These are phyloP conservation scores for Cyphomyrus plagiostoma DNA, from an alignment of 2,113 vertebrate genomes.

Conservation along the genomic window DNA sequence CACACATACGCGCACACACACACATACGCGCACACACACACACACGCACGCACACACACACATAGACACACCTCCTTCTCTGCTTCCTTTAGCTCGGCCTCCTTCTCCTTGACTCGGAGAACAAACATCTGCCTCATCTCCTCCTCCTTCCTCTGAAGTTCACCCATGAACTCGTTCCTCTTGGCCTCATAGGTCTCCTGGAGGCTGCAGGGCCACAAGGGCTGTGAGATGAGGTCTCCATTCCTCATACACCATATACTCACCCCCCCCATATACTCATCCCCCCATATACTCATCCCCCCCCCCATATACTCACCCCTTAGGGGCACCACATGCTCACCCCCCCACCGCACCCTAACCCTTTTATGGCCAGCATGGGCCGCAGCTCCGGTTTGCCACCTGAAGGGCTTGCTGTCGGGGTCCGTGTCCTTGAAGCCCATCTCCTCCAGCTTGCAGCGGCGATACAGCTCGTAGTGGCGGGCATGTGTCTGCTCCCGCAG, in stretches of 20 bases:
- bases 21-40: background rate
- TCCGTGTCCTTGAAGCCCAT: slow-evolving; percentile 99
- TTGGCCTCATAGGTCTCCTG: slow-evolving; percentile 98
- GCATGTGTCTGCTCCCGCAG: slow-evolving; percentile 94
- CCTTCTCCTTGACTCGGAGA: slow-evolving; percentile 97
- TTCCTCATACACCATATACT: background rate
- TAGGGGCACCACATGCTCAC: background rate
- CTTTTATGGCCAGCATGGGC: background rate
- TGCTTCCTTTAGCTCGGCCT: slow-evolving; percentile 92
- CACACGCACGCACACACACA: background rate
- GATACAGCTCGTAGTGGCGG: slow-evolving; percentile 93
- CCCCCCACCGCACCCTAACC: background rate
- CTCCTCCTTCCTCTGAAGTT: slow-evolving; percentile 96
- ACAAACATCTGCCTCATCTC: slow-evolving; percentile 99
- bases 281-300: background rate
- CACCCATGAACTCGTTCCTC: slow-evolving; percentile 95
- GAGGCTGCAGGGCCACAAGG: slow-evolving; percentile 59
- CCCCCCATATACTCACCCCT: background rate
- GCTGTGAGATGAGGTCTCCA: background rate
- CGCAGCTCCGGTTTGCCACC: slow-evolving; percentile 53
- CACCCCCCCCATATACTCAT: background rate
- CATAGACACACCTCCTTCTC: slow-evolving; percentile 85
- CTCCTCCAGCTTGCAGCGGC: slow-evolving; percentile 95
- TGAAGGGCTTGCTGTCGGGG: slow-evolving; percentile 96
- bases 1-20: slow-evolving; percentile 38